Conservation (phyloP, 2,113 vertebrate species). For the Callionymus lyra region DNA sequence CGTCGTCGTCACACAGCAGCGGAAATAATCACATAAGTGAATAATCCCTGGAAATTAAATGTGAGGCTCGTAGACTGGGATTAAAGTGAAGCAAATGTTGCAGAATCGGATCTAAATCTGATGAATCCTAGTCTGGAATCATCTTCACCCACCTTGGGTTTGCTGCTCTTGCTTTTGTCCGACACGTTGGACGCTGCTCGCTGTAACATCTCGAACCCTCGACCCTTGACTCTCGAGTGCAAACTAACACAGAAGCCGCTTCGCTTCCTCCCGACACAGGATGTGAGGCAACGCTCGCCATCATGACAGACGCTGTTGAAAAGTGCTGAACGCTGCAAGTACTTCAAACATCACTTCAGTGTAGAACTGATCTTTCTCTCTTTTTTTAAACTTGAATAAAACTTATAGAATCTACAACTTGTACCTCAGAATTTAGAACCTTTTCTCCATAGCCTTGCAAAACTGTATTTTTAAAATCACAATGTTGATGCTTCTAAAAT, state of each 20-base stretch:
- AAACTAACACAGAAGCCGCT: constrained; percentile 19
- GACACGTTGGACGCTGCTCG: constrained; percentile 65
- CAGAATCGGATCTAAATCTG: too few relatives aligned
- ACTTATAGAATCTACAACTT: too few relatives aligned
- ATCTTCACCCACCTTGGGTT: constrained; percentile 64
- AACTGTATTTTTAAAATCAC: too few relatives aligned
- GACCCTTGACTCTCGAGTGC: constrained; percentile 18
- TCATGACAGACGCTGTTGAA: constrained; percentile 40
- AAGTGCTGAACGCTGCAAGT: constrained; percentile 40
- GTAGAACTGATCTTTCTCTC: too few relatives aligned
- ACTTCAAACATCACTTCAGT: constrained; percentile 37
- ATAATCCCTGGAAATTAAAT: constrained; percentile 59
- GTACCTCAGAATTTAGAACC: too few relatives aligned
- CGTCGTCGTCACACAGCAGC: constrained; percentile 25
- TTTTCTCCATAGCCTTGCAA: too few relatives aligned
- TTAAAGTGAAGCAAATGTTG: background rate
- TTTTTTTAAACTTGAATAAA: too few relatives aligned
- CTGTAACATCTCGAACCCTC: constrained; percentile 59
- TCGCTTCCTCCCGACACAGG: constrained; percentile 68
- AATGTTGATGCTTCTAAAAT: too few relatives aligned
- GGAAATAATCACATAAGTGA: constrained; percentile 57
- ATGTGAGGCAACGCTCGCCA: constrained; percentile 59
- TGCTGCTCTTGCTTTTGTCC: constrained; percentile 62
- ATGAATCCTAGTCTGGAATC: background rate
- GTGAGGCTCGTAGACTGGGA: constrained; percentile 39